Conservation (phyloP, 2,888 invertebrate genomes). For the Ochropleura plecta region DNA sequence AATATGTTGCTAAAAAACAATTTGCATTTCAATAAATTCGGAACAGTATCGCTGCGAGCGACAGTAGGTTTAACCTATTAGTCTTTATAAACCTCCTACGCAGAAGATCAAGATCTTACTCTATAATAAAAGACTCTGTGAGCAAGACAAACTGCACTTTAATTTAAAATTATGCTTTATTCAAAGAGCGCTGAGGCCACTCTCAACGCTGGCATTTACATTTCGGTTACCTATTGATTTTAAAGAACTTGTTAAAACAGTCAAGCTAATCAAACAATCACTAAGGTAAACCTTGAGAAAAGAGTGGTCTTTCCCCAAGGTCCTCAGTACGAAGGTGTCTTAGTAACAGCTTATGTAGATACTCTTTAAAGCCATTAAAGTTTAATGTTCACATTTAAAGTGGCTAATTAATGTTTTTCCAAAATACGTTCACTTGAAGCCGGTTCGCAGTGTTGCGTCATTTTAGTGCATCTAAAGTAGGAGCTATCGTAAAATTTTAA, state of each 20-base stretch:
- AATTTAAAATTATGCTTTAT: background rate
- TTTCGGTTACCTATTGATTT: background rate
- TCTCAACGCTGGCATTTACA: background rate
- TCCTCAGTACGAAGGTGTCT: background rate
- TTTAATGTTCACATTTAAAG: constrained; percentile 11
- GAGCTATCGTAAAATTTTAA: constrained; percentile 55
- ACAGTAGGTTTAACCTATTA: constrained; percentile 6
- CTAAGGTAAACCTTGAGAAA: constrained; percentile 35
- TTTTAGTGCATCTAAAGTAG: constrained; percentile 56
- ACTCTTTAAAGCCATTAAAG: constrained; percentile 6
- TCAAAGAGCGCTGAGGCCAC: constrained; percentile 1
- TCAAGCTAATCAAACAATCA: constrained; percentile 14
- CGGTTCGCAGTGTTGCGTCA: constrained; percentile 49
- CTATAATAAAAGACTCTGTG: background rate
- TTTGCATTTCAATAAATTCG: constrained; percentile 50
- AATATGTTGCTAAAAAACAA: constrained; percentile 58
- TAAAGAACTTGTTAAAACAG: constrained; percentile 4
- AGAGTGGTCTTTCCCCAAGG: constrained; percentile 29
- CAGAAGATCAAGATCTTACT: constrained; percentile 6
- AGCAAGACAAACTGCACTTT: background rate
- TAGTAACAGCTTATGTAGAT: background rate
- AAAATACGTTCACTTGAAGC: constrained; percentile 52
- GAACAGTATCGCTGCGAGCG: constrained; percentile 13
- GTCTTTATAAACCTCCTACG: constrained; percentile 33
- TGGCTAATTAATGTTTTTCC: constrained; percentile 32